Evolutionary conservation across 2,797 vertebrate genomes (phyloP).

Genomic region (Anabacerthia variegaticeps): DNA sequence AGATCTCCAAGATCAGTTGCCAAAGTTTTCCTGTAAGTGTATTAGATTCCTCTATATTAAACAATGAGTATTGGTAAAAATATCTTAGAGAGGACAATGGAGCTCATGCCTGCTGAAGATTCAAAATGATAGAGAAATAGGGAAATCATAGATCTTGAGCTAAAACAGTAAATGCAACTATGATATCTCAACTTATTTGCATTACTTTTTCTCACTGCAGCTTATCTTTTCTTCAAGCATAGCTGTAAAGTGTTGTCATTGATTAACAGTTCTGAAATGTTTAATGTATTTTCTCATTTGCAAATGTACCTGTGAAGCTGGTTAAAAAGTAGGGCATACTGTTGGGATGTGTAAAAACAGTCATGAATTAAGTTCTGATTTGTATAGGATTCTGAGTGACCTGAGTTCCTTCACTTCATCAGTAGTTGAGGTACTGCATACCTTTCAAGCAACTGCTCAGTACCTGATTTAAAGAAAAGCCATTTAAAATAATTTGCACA

Average conservation of each 20-base stretch:
- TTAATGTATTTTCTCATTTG: background rate
- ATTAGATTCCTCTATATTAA: background rate
- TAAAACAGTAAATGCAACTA: background rate
- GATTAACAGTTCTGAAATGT: background rate
- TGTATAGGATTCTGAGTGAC: background rate
- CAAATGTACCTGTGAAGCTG: background rate
- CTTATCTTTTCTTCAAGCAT: background rate
- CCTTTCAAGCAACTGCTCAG: background rate
- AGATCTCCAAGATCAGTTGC: background rate
- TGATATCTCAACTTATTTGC: background rate
- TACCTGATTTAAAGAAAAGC: background rate
- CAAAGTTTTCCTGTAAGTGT: background rate
- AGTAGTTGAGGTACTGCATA: background rate
- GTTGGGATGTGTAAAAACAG: background rate
- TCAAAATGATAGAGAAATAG: background rate
- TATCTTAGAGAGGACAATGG: background rate
- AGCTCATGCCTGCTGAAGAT: background rate
- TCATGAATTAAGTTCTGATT: background rate
- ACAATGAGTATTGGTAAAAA: background rate
- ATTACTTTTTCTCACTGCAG: background rate
- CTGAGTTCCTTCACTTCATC: background rate
- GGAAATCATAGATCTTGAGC: background rate
- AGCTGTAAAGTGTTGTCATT: background rate
- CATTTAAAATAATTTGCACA: background rate
- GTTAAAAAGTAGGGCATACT: background rate